phyloP scores from a whole-genome alignment of 2,113 vertebrate species.

The Microcebus ravelobensis region DNA sequence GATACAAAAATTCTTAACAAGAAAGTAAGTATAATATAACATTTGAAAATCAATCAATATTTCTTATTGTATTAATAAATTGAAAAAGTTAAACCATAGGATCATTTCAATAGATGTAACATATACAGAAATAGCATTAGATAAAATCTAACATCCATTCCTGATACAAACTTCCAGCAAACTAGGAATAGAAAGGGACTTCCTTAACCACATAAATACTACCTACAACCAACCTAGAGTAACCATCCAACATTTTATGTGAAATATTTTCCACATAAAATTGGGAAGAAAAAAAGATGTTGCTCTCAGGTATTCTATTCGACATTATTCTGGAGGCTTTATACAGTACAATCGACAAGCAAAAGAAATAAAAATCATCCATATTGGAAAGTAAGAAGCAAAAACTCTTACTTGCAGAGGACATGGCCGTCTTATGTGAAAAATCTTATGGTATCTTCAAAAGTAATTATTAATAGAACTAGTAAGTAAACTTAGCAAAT shows the following conservation, averaged over 20 bases:
- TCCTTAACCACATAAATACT: not conserved
- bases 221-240: not conserved
- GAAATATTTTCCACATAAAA: not conserved
- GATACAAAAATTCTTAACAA: not conserved
- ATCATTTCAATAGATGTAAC: not conserved
- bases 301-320: not conserved
- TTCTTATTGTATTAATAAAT: not conserved
- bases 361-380: not conserved
- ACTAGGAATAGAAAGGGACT: not conserved
- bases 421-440: not conserved
- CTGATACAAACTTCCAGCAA: not conserved
- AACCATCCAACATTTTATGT: no score
- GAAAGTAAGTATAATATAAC: not conserved
- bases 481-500: not conserved
- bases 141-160: not conserved
- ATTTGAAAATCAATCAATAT: not conserved
- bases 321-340: not conserved
- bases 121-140: not conserved
- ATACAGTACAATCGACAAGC: not conserved
- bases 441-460: not conserved
- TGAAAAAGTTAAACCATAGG: not conserved
- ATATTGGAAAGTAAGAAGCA: not conserved
- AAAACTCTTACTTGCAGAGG: not conserved
- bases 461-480: not conserved
- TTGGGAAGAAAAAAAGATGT: not conserved